Evolutionary conservation across 1,140 invertebrate genomes (phyloP).

Genomic region (Aphelenchoides besseyi): DNA sequence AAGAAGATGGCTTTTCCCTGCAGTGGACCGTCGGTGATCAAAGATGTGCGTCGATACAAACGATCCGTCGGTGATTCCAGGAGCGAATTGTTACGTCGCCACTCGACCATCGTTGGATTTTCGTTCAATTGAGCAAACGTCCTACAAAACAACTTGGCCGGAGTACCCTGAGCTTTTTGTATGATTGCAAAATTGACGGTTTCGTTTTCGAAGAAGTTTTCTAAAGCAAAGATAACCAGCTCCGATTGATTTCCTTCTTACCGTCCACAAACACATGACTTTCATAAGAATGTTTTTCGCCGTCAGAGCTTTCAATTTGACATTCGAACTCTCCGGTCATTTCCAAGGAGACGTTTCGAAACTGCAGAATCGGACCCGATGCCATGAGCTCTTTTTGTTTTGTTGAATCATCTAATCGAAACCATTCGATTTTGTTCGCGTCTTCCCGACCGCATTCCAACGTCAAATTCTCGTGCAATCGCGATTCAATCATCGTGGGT

Average conservation of each 20-base stretch:
- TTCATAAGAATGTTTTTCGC: not conserved
- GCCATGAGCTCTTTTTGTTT: not conserved
- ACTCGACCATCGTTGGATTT: not conserved
- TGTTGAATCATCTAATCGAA: not conserved
- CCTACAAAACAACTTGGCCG: conserved; percentile 15
- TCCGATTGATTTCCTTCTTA: not conserved
- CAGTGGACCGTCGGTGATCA: not conserved
- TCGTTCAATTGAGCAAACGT: not conserved
- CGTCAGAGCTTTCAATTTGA: not conserved
- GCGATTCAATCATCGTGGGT: not conserved
- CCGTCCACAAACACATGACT: conserved; percentile 3
- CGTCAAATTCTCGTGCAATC: conserved; percentile 1
- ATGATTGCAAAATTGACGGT: not conserved
- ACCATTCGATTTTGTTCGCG: not conserved
- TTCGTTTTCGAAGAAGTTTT: conserved; percentile 12
- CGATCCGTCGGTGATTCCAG: not conserved
- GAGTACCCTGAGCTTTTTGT: conserved; percentile 12
- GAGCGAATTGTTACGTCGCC: not conserved
- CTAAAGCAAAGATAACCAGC: not conserved
- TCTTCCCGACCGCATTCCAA: not conserved
- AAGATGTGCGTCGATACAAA: not conserved
- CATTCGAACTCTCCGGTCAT: conserved; percentile 4
- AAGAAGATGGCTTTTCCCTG: not conserved
- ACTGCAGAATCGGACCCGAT: not conserved
- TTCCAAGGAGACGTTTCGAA: not conserved